Evolutionary conservation across 2,888 invertebrate genomes (phyloP).

Genomic region (Hypsopygia costalis): DNA sequence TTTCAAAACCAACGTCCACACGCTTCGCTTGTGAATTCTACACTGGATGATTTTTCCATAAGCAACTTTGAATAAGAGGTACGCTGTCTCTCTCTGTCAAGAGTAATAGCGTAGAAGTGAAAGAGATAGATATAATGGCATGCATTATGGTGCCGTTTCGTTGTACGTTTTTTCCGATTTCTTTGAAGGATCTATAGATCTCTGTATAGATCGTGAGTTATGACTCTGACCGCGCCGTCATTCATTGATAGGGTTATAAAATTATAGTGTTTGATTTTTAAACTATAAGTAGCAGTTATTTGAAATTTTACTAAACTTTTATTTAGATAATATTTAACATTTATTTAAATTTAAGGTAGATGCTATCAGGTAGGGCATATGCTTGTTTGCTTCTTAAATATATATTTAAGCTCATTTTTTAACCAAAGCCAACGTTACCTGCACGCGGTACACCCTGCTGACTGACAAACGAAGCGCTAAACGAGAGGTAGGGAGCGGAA

Average conservation of each 20-base stretch:
- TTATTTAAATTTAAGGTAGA: too few species aligned
- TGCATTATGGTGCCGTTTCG: slow-evolving; percentile 63
- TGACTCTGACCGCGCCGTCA: slow-evolving; percentile 41
- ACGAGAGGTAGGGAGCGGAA: too few species aligned
- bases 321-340: too few species aligned
- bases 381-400: too few species aligned
- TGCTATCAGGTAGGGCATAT: too few species aligned
- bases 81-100: slow-evolving; percentile 28
- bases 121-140: slow-evolving; percentile 58
- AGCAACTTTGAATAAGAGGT: slow-evolving; percentile 52
- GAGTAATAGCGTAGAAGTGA: slow-evolving; percentile 20
- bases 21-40: slow-evolving; percentile 20
- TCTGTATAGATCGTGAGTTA: slow-evolving; percentile 74
- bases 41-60: slow-evolving; percentile 41
- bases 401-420: too few species aligned
- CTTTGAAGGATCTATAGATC: slow-evolving; percentile 66
- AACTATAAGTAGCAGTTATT: too few species aligned
- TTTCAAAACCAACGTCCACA: slow-evolving; percentile 20
- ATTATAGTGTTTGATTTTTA: slow-evolving; percentile 35
- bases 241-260: slow-evolving; percentile 46
- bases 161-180: slow-evolving; percentile 68
- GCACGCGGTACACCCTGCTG: too few species aligned
- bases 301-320: too few species aligned
- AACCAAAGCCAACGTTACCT: too few species aligned
- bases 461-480: too few species aligned